Conservation (phyloP, 2,797 vertebrate species). For the Cossypha niveicapilla region DNA sequence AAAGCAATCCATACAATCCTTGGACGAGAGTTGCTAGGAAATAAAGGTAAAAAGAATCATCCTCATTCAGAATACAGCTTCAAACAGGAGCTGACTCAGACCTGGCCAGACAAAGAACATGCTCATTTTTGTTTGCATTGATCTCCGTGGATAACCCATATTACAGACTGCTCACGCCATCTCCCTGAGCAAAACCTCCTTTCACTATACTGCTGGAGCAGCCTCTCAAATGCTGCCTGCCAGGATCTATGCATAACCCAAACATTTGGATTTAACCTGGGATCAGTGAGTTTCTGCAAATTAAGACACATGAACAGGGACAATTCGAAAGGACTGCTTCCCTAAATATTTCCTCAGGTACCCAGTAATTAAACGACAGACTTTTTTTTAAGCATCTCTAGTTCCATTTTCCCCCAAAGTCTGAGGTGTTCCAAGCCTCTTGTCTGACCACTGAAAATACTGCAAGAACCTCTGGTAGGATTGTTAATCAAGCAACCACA, state of each 20-base stretch:
- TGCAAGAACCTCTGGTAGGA: background rate
- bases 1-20: background rate
- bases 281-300: background rate
- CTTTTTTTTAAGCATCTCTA: background rate
- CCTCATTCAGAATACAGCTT: background rate
- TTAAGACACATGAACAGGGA: rapidly evolving
- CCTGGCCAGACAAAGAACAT: background rate
- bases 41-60: constrained; percentile 16
- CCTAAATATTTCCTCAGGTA: background rate
- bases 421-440: background rate
- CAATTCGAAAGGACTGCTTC: background rate
- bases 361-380: background rate
- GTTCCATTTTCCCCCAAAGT: background rate
- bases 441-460: background rate
- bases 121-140: background rate
- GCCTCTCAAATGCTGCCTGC: background rate
- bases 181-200: background rate
- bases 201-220: background rate
- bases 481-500: background rate
- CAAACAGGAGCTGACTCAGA: constrained; percentile 27
- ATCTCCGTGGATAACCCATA: background rate
- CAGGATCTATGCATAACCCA: background rate
- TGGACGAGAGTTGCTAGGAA: background rate
- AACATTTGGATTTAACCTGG: background rate
- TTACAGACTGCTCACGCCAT: background rate